Base-by-base conservation (phyloP, 2,888 invertebrate genomes). In the Cepaea hortensis region DNA sequence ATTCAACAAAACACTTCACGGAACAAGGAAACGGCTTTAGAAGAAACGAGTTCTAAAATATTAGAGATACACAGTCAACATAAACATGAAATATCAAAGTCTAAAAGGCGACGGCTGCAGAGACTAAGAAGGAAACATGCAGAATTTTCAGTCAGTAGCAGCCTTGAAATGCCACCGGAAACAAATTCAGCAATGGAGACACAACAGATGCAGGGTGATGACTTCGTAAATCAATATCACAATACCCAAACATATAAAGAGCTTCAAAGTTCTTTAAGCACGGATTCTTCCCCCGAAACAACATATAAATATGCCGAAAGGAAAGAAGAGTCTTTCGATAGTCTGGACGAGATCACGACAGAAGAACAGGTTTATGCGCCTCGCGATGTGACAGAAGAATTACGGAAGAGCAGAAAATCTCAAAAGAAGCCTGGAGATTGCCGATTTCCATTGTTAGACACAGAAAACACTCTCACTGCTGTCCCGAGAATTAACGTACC, bases 41-140 rank as follows among this genome's bases (percentile, higher is more conserved):
- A 48, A n/a, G 48, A 3, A 20, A 48, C 48, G 7, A 20, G 46
- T 18, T 46, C 20, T 11, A 9, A 11, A 20, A 3, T 9, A 35
- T 15, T 68, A 48, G 70, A 50, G 48, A 11, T 50, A 82, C 48
- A 5, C 4, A 3, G 3, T 23, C 50, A 73, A 61, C 73, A n/a
- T 23, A 82, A 55, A 35, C 72, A 73, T 18, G 72, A 72, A 73
- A 85, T 80, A 9, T 85, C 85, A 61, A 85, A 81, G 62, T 85
- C 85, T 6, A 85, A 85, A 23, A 62, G 85, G 65, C 50, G 85
- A 73, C 50, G 85, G 13, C 48, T 85, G 48, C 85, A 85, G 23
- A 70, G 85, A 72, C 46, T 23, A 48, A 55, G 85, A 62, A 72
- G 80, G 50, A 85, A 85, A 62, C 48, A 77, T 15, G 85, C 73